Percentiles rank a stretch among this genome's conserved stretches.
phyloP scores from a whole-genome alignment of 2,888 invertebrate species.

The Plagodis dolabraria region DNA sequence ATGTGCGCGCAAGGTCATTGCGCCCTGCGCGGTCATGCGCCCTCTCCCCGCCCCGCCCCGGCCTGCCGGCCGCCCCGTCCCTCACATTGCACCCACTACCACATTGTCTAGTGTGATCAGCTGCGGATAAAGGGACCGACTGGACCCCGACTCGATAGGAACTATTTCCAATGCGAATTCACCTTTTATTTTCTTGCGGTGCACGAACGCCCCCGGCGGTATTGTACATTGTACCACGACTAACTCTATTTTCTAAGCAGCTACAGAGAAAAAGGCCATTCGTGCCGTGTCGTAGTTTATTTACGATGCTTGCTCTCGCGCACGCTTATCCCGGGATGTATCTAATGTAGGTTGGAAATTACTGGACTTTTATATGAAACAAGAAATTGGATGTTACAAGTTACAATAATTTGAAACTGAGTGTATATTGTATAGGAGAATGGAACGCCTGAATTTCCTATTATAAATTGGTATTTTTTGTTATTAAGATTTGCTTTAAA shows the following conservation, averaged over 20 bases:
- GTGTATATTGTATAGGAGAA: too few species aligned
- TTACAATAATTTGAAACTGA: too few species aligned
- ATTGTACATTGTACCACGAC: constrained; percentile 59
- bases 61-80: constrained; percentile 42
- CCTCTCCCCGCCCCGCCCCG: constrained; percentile 52
- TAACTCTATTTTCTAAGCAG: constrained; percentile 73
- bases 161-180: constrained; percentile 75
- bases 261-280: constrained; percentile 62
- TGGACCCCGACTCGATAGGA: constrained; percentile 70
- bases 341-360: constrained; percentile 38
- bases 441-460: too few species aligned
- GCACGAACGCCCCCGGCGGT: constrained; percentile 71
- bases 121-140: constrained; percentile 76
- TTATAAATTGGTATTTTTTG: too few species aligned
- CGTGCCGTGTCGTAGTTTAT: constrained; percentile 62
- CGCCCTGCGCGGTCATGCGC: constrained; percentile 84
- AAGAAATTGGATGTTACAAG: too few species aligned
- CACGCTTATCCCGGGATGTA: constrained; percentile 60
- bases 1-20: constrained; percentile 84
- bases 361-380: constrained; percentile 8
- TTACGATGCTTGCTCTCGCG: constrained; percentile 65
- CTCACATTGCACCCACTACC: constrained; percentile 56
- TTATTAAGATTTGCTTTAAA: too few species aligned
- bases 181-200: constrained; percentile 68
- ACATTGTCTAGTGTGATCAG: constrained; percentile 80